A percentile compares a stretch with the other conserved stretches of the same genome.
phyloP scores from a whole-genome alignment of 2,113 vertebrate species.

The Xyrauchen texanus region DNA sequence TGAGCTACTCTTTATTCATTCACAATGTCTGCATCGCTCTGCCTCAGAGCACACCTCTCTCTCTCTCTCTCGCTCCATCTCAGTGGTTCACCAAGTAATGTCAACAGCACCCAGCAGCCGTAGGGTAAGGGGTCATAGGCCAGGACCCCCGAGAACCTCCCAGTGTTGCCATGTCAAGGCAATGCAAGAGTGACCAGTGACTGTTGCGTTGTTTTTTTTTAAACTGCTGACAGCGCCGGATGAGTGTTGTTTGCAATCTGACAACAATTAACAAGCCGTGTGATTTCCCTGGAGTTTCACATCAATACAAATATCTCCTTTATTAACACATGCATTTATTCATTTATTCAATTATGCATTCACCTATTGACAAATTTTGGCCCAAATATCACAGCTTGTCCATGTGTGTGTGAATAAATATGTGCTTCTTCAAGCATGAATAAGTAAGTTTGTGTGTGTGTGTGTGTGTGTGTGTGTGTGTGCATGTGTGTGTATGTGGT shows the following conservation, averaged over 20 bases:
- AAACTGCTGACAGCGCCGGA: constrained; percentile 31
- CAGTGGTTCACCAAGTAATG: constrained; percentile 54
- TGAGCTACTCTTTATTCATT: constrained; percentile 53
- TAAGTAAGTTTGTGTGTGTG: constrained; percentile 2
- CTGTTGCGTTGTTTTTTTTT: constrained; percentile 15
- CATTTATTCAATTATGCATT: constrained; percentile 54
- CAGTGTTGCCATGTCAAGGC: constrained; percentile 20
- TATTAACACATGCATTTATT: constrained; percentile 43
- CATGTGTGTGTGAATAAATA: constrained; percentile 23
- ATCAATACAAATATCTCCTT: constrained; percentile 42
- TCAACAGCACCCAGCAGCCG: constrained; percentile 56
- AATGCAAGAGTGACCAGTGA: constrained; percentile 36
- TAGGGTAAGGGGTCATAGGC: constrained; percentile 51
- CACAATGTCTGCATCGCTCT: background rate
- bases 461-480: constrained; percentile 3
- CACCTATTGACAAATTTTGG: constrained; percentile 42
- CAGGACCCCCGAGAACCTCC: constrained; percentile 41
- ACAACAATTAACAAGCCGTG: constrained; percentile 45
- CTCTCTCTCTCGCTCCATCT: constrained; percentile 30
- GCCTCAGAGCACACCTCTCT: background rate
- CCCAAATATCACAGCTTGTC: constrained; percentile 16
- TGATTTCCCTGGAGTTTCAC: constrained; percentile 53
- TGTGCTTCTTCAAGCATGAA: constrained; percentile 21
- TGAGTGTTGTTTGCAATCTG: constrained; percentile 48
- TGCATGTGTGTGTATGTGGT: constrained; percentile 3